Conservation (phyloP, 2,888 invertebrate species). For the Cepaea hortensis region DNA sequence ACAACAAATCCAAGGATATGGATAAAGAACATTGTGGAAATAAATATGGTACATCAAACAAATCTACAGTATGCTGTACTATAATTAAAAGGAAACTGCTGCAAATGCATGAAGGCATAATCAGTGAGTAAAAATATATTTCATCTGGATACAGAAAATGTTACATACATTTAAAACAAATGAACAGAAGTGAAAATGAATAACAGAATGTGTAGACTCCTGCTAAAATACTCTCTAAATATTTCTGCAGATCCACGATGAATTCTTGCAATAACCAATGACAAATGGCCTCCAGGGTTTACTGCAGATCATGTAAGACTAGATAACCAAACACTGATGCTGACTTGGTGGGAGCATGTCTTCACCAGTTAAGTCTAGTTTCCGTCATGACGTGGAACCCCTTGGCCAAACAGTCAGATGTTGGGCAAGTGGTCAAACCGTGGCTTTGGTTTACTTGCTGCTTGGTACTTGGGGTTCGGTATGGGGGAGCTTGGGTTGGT, state of each 20-base stretch:
- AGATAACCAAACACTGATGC: slow-evolving; percentile 23
- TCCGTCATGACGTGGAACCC: slow-evolving; percentile 71
- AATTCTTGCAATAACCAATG: slow-evolving; percentile 1
- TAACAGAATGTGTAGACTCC: background rate
- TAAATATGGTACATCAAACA: no score
- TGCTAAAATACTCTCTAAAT: background rate
- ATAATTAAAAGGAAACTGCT: background rate
- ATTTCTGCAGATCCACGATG: background rate
- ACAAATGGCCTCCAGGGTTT: slow-evolving; percentile 50
- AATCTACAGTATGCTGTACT: background rate
- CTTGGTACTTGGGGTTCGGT: slow-evolving; percentile 59
- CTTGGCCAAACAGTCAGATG: slow-evolving; percentile 74
- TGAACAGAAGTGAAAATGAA: background rate
- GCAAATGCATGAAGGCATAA: slow-evolving; percentile 12
- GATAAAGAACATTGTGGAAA: no score
- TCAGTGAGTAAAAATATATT: background rate
- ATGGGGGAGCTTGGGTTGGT: slow-evolving; percentile 64
- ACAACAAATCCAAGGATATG: no score
- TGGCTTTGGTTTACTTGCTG: slow-evolving; percentile 40
- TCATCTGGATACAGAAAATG: background rate
- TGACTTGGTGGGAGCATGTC: background rate
- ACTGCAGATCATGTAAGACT: slow-evolving; percentile 2
- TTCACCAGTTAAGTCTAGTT: slow-evolving; percentile 57
- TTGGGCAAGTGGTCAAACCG: slow-evolving; percentile 62
- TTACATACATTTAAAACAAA: background rate